phyloP scores from a whole-genome alignment of 2,113 vertebrate species.

The Chlorodrepanis virens region DNA sequence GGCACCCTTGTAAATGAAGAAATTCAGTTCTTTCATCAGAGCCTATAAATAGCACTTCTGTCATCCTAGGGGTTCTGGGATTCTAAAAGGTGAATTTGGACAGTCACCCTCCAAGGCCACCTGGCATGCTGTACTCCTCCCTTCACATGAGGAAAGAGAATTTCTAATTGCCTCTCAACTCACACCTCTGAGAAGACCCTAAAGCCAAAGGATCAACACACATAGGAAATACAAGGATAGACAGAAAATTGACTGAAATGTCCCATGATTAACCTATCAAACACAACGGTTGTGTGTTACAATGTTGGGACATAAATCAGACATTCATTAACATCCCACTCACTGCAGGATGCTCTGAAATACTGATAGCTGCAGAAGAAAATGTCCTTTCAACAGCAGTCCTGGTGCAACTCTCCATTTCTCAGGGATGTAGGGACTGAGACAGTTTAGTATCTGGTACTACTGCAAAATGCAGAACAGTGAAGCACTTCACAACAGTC shows the following conservation, averaged over 20 bases:
- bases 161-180: background rate
- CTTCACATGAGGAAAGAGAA: background rate
- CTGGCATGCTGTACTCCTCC: rapidly evolving
- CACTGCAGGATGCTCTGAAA: background rate
- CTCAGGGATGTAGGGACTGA: background rate
- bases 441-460: background rate
- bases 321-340: background rate
- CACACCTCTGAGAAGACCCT: background rate
- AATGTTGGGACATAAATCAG: background rate
- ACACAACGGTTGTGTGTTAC: background rate
- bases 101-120: background rate
- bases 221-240: background rate
- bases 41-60: background rate
- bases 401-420: background rate
- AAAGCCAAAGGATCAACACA: background rate
- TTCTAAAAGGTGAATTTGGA: background rate
- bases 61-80: background rate
- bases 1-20: background rate
- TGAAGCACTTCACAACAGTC: background rate
- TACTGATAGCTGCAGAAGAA: background rate
- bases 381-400: background rate
- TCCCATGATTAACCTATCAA: background rate
- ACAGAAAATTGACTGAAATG: background rate
- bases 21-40: background rate
- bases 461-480: background rate